Evolutionary conservation across 2,888 invertebrate species (phyloP), one percentile per base, ranked within the genome.

Genomic region (Opisthograptis luteolata): DNA sequence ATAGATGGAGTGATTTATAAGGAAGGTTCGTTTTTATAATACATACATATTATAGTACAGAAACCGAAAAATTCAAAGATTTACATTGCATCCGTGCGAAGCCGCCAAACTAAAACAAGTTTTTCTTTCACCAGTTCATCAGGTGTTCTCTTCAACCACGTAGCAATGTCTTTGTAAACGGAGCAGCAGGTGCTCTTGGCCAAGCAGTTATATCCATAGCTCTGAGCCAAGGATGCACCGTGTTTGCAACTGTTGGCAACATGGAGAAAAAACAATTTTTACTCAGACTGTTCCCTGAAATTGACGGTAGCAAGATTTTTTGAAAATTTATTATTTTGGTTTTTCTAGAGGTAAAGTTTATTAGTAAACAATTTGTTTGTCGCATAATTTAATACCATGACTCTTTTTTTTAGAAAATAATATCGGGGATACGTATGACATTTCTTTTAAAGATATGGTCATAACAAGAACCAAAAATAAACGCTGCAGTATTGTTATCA

Each of bases 161-260:
- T 3, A 30, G 24, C 6, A 51, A 22, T 2, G 47, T 64, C 13
- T 43, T 60, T 5, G 14, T 61, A 0, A 49, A 14, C 1, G 63
- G 61, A 13, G 45, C 45, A 5, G 61, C 57, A 3, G 49, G 49
- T 12, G 48, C 48, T 0, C 19, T 59, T 1, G 56, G 59, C 2
- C 62, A 58, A 52, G 62, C 62, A 14, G 32, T 52, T 12, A 58
- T 63, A 42, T 43, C 50, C 0, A 22, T 63, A 9, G 55, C 57
- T 10, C 30, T 52, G 0, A 20, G 32, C 4, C n/a, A 24, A 14
- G 40, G 34, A 4, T 62, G 58, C 14, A 40, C 41, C 6, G 45
- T 62, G 7, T 58, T 43, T 28, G 50, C 46, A 1, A 57, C 60
- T 9, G 62, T 62, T 0, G 31, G 17, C 9, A 44, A 51, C 13